Evolutionary conservation across 2,888 invertebrate genomes (phyloP), one percentile per base, ranked within the genome.

Genomic region (Anaspis maculata): DNA sequence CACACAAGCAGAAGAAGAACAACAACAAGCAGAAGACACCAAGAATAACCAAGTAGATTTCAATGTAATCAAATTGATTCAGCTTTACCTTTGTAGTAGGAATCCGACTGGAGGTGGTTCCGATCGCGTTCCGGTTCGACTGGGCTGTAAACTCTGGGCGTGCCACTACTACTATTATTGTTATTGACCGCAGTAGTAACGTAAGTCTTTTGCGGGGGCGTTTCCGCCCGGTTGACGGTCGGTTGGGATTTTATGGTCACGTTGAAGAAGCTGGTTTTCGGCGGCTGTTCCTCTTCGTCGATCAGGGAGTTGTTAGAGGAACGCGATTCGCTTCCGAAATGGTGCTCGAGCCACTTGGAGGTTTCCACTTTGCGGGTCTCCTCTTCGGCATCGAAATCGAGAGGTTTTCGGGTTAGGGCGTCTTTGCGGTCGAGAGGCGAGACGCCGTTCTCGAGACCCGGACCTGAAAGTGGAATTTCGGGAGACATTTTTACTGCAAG

Each of bases 301-400:
- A 33, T 30, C 13, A 37, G 13, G 13, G 37, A 37, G 24, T 37
- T 36, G 48, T 77, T 77, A 1, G 86, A 85, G 0, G 84, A 83
- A 9, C 79, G 75, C 2, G 86, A 86, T 42, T 87, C 87, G 59
- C 85, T 86, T 30, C 90, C 90, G 57, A 91, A 90, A 62, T 91
- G 90, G 55, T 84, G 83, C 56, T 89, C 89, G 32, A 90, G 71
- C 90, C 90, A 90, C 67, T 88, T 88, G 42, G 85, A 87, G 0
- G 89, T 90, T 68, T 90, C 89, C 45, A 83, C 81, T 64, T 89
- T 89, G 39, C 89, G 75, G 3, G 88, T 88, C 62, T 88, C 85
- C 62, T 90, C 89, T 60, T 90, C 89, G 54, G 85, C 79, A 57
- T 88, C 87, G 53, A 87, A 82, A 64, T 89, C 87, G 42, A 88